Percentiles rank a stretch among this genome's conserved stretches.
phyloP scores from a whole-genome alignment of 92 coral and sea anemone genomes.

The Micromussa lordhowensis region DNA sequence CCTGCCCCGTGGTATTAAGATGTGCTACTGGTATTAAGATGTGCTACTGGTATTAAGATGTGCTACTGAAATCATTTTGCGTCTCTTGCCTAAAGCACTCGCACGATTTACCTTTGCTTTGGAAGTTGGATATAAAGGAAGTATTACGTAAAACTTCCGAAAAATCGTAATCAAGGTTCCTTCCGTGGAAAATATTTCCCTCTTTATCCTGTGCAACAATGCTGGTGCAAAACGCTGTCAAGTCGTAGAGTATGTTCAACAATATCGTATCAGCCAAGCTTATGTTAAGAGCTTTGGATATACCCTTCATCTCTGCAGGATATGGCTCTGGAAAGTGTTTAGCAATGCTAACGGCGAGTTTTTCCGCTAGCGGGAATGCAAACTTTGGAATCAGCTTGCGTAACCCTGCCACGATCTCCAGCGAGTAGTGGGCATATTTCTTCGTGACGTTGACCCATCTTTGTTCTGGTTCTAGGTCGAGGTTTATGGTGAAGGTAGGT shows the following conservation, averaged over 20 bases:
- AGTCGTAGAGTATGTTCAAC: constrained; percentile 76
- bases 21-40: too few relatives aligned
- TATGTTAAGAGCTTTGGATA: constrained; percentile 73
- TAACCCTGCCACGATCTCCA: constrained; percentile 32
- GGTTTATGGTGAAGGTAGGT: constrained; percentile 67
- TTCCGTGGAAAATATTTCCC: constrained; percentile 77
- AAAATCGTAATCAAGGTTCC: constrained; percentile 82
- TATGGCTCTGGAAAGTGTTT: constrained; percentile 77
- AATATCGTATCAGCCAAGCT: constrained; percentile 73
- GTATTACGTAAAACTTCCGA: constrained; percentile 64
- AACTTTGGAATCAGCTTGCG: constrained; percentile 47
- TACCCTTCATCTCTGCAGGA: constrained; percentile 81
- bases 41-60: too few relatives aligned
- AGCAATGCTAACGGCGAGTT: constrained; percentile 65
- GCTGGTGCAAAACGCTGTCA: constrained; percentile 89
- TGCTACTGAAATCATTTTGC: too few relatives aligned
- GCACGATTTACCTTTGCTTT: constrained; percentile 76
- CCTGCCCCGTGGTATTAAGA: too few relatives aligned
- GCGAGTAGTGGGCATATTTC: constrained; percentile 56
- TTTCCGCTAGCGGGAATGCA: constrained; percentile 66
- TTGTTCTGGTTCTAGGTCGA: constrained; percentile 83
- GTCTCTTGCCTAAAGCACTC: background rate
- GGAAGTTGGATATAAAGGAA: constrained; percentile 80
- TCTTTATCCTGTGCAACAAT: constrained; percentile 82
- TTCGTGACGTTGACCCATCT: constrained; percentile 78